A percentile compares a stretch with the other conserved stretches of the same genome.
These are phyloP conservation scores for Colaptes auratus DNA, from an alignment of 2,113 vertebrate genomes.

Conservation along the genomic window DNA sequence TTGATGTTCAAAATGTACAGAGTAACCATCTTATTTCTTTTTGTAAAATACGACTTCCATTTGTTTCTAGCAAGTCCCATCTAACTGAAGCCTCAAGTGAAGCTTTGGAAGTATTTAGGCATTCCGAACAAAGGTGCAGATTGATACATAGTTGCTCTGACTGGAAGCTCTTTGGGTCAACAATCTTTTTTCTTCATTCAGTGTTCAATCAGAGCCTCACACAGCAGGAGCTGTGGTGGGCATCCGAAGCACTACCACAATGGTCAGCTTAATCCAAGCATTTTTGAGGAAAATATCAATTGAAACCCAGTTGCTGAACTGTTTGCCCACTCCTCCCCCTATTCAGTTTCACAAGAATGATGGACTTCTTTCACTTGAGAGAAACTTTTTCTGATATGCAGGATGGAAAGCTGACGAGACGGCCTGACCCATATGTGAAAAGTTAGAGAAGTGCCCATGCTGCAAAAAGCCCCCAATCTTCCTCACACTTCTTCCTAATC, in stretches of 20 bases:
- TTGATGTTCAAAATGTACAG: not conserved
- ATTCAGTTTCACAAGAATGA: not conserved
- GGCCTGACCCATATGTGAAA: not conserved
- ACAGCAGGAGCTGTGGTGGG: not conserved
- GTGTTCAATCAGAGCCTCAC: not conserved
- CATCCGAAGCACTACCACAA: not conserved
- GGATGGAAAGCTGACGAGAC: not conserved
- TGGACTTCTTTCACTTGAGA: not conserved
- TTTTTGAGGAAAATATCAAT: not conserved
- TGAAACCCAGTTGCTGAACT: not conserved
- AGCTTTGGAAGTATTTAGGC: not conserved
- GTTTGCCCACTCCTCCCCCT: not conserved
- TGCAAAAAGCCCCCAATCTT: not conserved
- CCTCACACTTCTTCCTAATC: constrained; percentile 8
- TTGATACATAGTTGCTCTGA: not conserved
- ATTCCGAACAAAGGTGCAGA: not conserved
- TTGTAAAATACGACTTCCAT: not conserved
- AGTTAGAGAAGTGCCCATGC: not conserved
- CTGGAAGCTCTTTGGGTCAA: not conserved
- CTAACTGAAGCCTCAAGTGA: not conserved
- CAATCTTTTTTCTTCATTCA: not conserved
- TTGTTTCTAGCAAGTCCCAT: not conserved
- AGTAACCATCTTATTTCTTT: not conserved
- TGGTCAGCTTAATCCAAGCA: not conserved
- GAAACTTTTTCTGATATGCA: constrained; percentile 5